Base-by-base conservation (phyloP, 2,888 invertebrate genomes). In the Drosophila testacea region DNA sequence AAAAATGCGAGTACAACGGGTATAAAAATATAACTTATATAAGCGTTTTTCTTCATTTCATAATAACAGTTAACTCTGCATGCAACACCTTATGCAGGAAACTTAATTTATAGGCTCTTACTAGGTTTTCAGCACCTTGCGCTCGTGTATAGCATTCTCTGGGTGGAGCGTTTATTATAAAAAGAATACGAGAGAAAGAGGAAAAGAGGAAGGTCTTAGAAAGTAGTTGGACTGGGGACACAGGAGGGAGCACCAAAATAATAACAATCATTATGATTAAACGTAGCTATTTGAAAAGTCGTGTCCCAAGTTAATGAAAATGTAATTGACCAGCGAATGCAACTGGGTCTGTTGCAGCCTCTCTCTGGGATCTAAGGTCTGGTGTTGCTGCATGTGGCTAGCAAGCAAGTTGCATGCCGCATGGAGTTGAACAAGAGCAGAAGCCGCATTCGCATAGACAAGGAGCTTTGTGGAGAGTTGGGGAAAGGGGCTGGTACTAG, bases 231-330 rank as follows among this genome's bases (percentile, higher is more conserved):
- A 44, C 39, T 32, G 52, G 22, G 2, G n/a, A 10, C 10, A 27
- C 10, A n/a, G 38, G 46, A 4, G 27, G 27, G 46, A 27, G 51
- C n/a, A 52, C 46, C 60, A 64, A 70, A 83, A 84, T 90, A 91
- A 91, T 91, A 92, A 92, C 91, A 92, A 92, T 92, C 91, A 91
- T 91, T 91, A 92, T 92, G 92, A 92, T 92, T 92, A 92, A 92
- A 92, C 90, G 92, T 81, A 81, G 90, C 90, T 89, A 91, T 91
- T 92, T 88, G 86, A 89, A 90, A 92, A 92, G 91, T 92, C 92
- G 92, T 92, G 92, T 92, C 90, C 91, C 88, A 89, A 92, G 91
- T 92, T 92, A 92, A 92, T 92, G 92, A 92, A 92, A 92, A 91
- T 92, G 92, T 92, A 92, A 92, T 92, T 92, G 92, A 91, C 88